These are phyloP conservation scores for Sialia sialis DNA, from an alignment of 2,113 vertebrate genomes.

Conservation along the genomic window DNA sequence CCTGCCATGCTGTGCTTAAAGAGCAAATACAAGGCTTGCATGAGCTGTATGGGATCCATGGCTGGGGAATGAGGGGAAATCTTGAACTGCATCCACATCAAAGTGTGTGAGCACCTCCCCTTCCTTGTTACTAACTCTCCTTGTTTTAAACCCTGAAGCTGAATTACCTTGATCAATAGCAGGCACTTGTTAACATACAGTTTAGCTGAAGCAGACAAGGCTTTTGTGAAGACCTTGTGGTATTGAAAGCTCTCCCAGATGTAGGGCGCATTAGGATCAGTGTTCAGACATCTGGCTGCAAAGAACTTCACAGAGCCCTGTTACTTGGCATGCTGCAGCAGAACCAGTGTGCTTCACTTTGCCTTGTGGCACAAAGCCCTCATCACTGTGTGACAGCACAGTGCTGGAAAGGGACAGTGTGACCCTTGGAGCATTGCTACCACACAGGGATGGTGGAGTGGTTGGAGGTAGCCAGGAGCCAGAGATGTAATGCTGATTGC, in stretches of 20 bases:
- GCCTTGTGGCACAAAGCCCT: not conserved
- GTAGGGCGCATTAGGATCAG: not conserved
- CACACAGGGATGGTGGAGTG: not conserved
- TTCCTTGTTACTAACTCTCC: not conserved
- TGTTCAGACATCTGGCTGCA: not conserved
- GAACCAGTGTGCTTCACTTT: not conserved
- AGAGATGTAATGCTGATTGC: not conserved
- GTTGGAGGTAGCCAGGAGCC: conserved; percentile 2
- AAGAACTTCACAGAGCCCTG: not conserved
- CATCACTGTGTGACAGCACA: not conserved
- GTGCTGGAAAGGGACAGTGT: not conserved
- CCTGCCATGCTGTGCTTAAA: not conserved
- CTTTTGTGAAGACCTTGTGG: not conserved
- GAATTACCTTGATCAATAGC: conserved; percentile 34
- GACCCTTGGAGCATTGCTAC: not conserved
- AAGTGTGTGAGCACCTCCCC: not conserved
- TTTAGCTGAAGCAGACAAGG: conserved; percentile 31
- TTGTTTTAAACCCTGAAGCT: conserved; percentile 20
- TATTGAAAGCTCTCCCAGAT: conserved; percentile 1
- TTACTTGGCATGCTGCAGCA: not conserved
- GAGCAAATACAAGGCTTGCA: not conserved
- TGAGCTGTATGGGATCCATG: not conserved
- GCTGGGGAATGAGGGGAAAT: not conserved
- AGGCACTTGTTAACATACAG: conserved; percentile 33
- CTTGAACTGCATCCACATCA: not conserved